phyloP scores from a whole-genome alignment of 2,113 vertebrate genomes.

The Aldabrachelys gigantea region DNA sequence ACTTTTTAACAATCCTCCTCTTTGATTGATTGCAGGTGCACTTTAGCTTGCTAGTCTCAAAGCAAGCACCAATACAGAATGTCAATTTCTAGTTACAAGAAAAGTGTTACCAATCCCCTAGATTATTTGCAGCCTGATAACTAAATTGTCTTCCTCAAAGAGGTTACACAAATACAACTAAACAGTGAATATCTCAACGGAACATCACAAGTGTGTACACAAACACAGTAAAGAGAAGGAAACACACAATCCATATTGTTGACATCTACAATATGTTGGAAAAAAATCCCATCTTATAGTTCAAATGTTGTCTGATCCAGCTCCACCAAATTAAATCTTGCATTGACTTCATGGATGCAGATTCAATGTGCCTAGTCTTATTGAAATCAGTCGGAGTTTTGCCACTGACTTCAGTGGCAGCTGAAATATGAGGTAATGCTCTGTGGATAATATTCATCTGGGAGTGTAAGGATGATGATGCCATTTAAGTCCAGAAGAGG shows the following conservation, averaged over 20 bases:
- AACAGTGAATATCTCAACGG: conserved; percentile 58
- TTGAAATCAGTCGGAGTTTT: neutral
- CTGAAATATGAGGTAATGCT: neutral
- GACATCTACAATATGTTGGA: conserved; percentile 25
- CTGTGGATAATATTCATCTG: neutral
- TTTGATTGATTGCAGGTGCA: conserved; percentile 30
- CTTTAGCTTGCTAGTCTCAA: conserved; percentile 33
- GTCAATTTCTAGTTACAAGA: conserved; percentile 61
- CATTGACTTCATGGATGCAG: neutral
- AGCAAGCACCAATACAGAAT: conserved; percentile 44
- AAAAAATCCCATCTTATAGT: conserved; percentile 54
- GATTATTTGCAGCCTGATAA: conserved; percentile 66
- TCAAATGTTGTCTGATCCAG: neutral
- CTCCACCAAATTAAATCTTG: neutral
- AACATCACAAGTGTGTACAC: conserved; percentile 33
- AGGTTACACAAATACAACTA: conserved; percentile 65
- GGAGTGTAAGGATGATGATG: neutral
- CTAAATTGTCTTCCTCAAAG: conserved; percentile 63
- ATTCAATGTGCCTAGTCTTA: neutral
- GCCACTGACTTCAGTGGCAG: neutral
- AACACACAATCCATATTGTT: conserved; percentile 45
- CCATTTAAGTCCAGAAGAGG: neutral
- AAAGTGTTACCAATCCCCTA: conserved; percentile 65
- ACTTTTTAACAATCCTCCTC: neutral
- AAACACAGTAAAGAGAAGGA: conserved; percentile 31